Conservation (phyloP, 2,888 invertebrate species). For the Ecdyonurus torrentis region DNA sequence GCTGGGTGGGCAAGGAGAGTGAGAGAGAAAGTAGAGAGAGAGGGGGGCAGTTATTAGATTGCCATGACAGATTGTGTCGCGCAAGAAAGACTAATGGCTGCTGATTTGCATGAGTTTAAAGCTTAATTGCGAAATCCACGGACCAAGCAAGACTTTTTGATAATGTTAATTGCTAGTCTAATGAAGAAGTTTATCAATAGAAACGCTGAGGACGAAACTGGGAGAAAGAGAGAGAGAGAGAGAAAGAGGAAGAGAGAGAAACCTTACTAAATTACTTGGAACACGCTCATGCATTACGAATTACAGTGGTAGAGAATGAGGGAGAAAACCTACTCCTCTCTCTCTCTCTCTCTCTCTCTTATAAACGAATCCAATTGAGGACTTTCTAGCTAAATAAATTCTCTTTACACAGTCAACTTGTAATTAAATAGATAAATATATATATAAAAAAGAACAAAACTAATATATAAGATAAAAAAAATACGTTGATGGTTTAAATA, state of each 20-base stretch:
- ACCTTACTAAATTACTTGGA: not conserved
- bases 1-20: not conserved
- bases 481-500: not conserved
- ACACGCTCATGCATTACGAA: not conserved
- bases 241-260: not conserved
- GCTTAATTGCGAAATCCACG: conserved; percentile 14
- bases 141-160: conserved; percentile 11
- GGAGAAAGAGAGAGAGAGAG: not conserved
- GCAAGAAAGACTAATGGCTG: conserved; percentile 13
- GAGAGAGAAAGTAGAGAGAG: not conserved
- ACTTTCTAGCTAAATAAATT: not conserved
- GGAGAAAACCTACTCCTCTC: too few relatives aligned
- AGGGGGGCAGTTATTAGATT: conserved; percentile 13
- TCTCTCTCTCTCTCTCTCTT: not conserved
- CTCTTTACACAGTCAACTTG: not conserved
- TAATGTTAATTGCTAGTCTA: conserved; percentile 13
- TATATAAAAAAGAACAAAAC: not conserved
- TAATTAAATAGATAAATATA: not conserved
- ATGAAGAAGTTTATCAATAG: conserved; percentile 3
- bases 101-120: conserved; percentile 14
- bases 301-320: not conserved
- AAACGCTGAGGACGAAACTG: not conserved
- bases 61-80: conserved; percentile 15
- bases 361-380: not conserved
- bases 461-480: not conserved